These are phyloP conservation scores for Phoeniculus purpureus DNA, from an alignment of 2,797 vertebrate species.

Conservation along the genomic window DNA sequence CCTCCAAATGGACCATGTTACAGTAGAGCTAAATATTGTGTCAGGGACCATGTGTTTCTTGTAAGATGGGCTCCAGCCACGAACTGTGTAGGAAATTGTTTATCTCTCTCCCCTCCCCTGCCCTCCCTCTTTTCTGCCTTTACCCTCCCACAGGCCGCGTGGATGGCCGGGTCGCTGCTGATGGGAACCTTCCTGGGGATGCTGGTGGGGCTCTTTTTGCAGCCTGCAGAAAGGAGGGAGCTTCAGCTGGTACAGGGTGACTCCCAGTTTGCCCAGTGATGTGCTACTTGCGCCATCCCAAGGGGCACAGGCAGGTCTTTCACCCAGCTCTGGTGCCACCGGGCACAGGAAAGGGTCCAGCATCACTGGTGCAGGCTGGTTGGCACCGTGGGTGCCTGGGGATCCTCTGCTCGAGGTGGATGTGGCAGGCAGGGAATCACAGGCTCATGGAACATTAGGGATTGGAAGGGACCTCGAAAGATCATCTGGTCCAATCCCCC, in stretches of 20 bases:
- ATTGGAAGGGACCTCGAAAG: too few species aligned
- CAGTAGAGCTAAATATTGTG: constrained; percentile 74
- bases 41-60: constrained; percentile 80
- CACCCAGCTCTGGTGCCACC: accelerated
- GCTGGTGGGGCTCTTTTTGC: not conserved
- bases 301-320: accelerated
- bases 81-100: constrained; percentile 68
- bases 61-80: constrained; percentile 70
- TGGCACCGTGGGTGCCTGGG: not conserved
- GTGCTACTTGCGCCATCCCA: not conserved
- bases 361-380: not conserved
- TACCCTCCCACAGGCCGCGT: not conserved
- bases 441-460: too few species aligned
- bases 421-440: too few species aligned
- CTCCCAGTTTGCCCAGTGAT: not conserved
- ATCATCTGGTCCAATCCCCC: too few species aligned
- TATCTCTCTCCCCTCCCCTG: constrained; percentile 49
- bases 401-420: not conserved
- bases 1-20: constrained; percentile 80
- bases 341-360: not conserved
- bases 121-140: constrained; percentile 20
- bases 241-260: not conserved
- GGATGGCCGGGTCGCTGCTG: not conserved
- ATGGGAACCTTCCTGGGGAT: constrained; percentile 1
- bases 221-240: accelerated